phyloP scores from a whole-genome alignment of 2,113 vertebrate species.

The Sceloporus undulatus region DNA sequence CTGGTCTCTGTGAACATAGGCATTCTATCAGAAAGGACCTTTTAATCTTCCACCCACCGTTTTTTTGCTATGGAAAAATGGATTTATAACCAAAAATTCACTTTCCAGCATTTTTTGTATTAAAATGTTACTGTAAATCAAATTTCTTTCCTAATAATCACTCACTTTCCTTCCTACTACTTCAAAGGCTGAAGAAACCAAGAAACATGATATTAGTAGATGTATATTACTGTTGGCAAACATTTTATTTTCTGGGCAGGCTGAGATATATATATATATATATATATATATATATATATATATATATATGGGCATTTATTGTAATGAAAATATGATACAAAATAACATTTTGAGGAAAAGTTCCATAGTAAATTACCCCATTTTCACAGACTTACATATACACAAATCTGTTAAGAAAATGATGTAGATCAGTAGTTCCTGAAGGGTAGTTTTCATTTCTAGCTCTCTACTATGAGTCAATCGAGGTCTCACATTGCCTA shows the following conservation, averaged over 20 bases:
- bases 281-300: too few species aligned
- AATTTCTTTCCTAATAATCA: background rate
- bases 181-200: background rate
- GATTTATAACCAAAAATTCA: background rate
- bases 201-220: background rate
- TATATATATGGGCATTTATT: too few species aligned
- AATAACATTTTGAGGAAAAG: accelerated
- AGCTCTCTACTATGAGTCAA: constrained; percentile 42
- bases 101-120: background rate
- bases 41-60: background rate
- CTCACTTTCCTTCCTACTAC: background rate
- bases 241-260: too few species aligned
- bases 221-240: too few species aligned
- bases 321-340: background rate
- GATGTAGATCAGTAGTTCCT: constrained; percentile 65
- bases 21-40: background rate
- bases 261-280: too few species aligned
- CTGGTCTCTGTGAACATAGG: background rate
- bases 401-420: constrained; percentile 72
- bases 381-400: constrained; percentile 61
- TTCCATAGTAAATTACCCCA: accelerated
- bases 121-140: background rate
- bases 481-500: constrained; percentile 41
- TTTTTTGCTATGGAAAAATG: background rate
- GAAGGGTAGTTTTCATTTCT: constrained; percentile 60